These are phyloP conservation scores for Solenopsis invicta DNA, from an alignment of 1,140 invertebrate species.

Conservation along the genomic window DNA sequence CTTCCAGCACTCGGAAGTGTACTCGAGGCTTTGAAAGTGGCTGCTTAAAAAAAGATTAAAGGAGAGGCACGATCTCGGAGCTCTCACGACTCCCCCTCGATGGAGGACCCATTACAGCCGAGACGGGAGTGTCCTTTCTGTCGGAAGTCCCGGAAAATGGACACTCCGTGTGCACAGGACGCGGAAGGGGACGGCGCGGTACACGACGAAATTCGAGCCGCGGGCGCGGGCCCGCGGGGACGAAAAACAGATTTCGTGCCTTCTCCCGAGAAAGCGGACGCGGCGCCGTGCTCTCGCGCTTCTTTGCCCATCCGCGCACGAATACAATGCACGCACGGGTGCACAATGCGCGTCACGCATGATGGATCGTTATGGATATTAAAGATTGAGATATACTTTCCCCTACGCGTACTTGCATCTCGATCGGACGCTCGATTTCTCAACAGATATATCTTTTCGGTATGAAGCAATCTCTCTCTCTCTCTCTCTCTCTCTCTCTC, in stretches of 20 bases:
- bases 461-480: background rate
- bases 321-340: conserved; percentile 47
- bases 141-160: conserved; percentile 77
- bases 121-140: conserved; percentile 73
- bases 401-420: background rate
- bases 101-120: conserved; percentile 72
- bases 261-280: conserved; percentile 26
- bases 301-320: conserved; percentile 44
- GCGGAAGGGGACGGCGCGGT: conserved; percentile 49
- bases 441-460: background rate
- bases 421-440: conserved; percentile 16
- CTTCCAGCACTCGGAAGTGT: conserved; percentile 45
- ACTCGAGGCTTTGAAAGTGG: conserved; percentile 40
- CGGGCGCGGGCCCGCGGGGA: conserved; percentile 48
- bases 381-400: conserved; percentile 61
- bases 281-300: conserved; percentile 25
- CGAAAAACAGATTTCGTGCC: conserved; percentile 78
- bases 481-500: background rate
- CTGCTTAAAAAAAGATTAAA: conserved; percentile 57
- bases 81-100: conserved; percentile 52
- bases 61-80: conserved; percentile 47
- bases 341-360: conserved; percentile 56
- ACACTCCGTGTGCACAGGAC: conserved; percentile 68
- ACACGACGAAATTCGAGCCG: conserved; percentile 73
- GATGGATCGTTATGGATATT: conserved; percentile 63